These are phyloP conservation scores for Podarcis lilfordi DNA, from an alignment of 2,797 vertebrate genomes.

Conservation along the genomic window DNA sequence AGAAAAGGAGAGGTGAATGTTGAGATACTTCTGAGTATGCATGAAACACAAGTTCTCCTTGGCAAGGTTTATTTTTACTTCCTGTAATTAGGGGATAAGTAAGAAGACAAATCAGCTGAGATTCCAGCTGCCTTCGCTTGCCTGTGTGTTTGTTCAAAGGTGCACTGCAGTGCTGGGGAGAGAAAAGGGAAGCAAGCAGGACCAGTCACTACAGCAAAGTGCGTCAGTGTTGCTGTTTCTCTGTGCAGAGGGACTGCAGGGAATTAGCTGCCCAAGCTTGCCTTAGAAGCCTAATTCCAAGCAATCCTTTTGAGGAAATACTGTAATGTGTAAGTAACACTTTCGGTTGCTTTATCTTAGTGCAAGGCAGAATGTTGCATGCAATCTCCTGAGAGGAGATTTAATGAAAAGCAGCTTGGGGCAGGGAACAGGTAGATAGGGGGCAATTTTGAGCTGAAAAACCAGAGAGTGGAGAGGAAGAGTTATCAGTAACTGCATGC, in stretches of 20 bases:
- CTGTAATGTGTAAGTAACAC: not conserved
- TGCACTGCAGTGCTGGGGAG: not conserved
- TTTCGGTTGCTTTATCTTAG: not conserved
- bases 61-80: fast-evolving
- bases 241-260: not conserved
- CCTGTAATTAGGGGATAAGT: not conserved
- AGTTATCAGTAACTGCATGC: not conserved
- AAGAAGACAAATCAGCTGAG: not conserved
- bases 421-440: no score
- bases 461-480: not conserved
- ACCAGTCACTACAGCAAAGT: not conserved
- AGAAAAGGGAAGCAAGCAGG: not conserved
- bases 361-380: not conserved
- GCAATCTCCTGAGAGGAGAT: no score
- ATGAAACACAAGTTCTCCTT: not conserved
- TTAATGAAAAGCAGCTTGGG: not conserved
- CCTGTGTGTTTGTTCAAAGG: not conserved
- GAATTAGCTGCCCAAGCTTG: not conserved
- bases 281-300: not conserved
- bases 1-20: fast-evolving
- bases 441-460: not conserved
- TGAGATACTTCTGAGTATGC: fast-evolving
- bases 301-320: not conserved
- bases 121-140: not conserved
- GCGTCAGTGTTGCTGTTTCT: not conserved